A percentile compares a stretch with the other conserved stretches of the same genome.
phyloP scores from a whole-genome alignment of 2,888 invertebrate species.

The Diarsia mendica region DNA sequence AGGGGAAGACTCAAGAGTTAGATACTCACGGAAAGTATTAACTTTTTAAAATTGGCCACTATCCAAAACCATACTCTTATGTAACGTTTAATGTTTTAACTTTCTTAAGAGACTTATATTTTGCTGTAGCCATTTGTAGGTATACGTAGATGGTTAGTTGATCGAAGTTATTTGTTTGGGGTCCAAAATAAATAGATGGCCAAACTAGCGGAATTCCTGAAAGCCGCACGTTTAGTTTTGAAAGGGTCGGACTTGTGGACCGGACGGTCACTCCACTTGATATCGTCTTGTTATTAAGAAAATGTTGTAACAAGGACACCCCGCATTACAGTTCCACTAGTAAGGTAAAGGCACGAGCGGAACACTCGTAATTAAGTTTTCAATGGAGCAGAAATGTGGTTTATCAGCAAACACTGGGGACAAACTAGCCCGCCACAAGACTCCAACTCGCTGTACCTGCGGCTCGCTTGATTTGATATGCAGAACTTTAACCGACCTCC shows the following conservation, averaged over 20 bases:
- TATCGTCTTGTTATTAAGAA: conserved; percentile 75
- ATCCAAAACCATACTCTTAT: conserved; percentile 56
- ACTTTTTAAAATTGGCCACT: conserved; percentile 56
- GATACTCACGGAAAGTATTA: conserved; percentile 52
- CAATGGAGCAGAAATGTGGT: conserved; percentile 82
- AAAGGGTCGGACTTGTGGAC: conserved; percentile 55
- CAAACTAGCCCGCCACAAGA: conserved; percentile 64
- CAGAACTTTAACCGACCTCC: conserved; percentile 62
- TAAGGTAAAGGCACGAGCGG: conserved; percentile 52
- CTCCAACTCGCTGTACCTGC: conserved; percentile 66
- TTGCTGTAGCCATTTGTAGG: conserved; percentile 20
- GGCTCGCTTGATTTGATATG: conserved; percentile 74
- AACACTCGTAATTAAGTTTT: conserved; percentile 83
- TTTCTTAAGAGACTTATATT: conserved; percentile 29
- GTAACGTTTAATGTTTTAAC: conserved; percentile 49
- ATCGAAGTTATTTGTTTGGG: conserved; percentile 68
- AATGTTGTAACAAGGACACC: conserved; percentile 71
- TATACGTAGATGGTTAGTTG: conserved; percentile 17
- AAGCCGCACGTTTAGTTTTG: conserved; percentile 68
- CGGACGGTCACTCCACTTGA: conserved; percentile 67
- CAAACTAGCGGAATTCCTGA: conserved; percentile 61
- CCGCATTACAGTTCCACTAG: conserved; percentile 64
- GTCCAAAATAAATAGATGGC: conserved; percentile 69
- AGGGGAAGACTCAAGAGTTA: conserved; percentile 46
- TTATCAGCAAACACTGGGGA: conserved; percentile 76